phyloP scores from a whole-genome alignment of 1,140 invertebrate genomes.

The Bombus cullumanus region DNA sequence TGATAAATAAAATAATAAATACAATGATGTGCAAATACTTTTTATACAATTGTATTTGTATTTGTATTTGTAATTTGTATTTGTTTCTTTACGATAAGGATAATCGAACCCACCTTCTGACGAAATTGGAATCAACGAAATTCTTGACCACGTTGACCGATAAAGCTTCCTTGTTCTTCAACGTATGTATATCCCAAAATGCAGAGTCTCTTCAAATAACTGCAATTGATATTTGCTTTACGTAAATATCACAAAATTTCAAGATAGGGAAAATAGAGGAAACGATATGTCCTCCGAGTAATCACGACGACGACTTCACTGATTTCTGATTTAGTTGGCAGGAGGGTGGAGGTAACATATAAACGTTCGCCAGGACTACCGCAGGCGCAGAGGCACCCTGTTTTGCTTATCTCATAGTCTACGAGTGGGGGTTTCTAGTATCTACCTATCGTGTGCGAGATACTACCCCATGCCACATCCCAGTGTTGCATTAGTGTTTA shows the following conservation, averaged over 20 bases:
- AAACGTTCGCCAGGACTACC: not conserved
- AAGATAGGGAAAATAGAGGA: not conserved
- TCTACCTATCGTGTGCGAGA: not conserved
- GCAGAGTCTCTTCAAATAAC: too few relatives aligned
- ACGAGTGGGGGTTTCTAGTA: not conserved
- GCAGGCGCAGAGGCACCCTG: not conserved
- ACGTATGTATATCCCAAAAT: too few relatives aligned
- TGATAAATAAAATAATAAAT: too few relatives aligned
- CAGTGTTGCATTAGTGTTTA: not conserved
- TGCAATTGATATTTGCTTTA: too few relatives aligned
- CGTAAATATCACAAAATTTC: not conserved
- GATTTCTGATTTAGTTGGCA: not conserved
- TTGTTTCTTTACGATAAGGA: too few relatives aligned
- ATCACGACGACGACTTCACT: not conserved
- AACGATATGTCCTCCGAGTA: not conserved
- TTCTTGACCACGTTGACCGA: too few relatives aligned
- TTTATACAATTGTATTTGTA: too few relatives aligned
- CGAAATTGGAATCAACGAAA: too few relatives aligned
- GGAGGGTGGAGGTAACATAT: not conserved
- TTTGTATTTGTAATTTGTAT: too few relatives aligned
- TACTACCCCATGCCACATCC: not conserved
- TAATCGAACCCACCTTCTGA: too few relatives aligned
- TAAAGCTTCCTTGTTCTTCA: too few relatives aligned
- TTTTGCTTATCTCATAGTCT: not conserved
- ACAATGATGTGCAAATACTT: too few relatives aligned